Evolutionary conservation across 2,888 invertebrate species (phyloP).

Genomic region (Volucella inanis): DNA sequence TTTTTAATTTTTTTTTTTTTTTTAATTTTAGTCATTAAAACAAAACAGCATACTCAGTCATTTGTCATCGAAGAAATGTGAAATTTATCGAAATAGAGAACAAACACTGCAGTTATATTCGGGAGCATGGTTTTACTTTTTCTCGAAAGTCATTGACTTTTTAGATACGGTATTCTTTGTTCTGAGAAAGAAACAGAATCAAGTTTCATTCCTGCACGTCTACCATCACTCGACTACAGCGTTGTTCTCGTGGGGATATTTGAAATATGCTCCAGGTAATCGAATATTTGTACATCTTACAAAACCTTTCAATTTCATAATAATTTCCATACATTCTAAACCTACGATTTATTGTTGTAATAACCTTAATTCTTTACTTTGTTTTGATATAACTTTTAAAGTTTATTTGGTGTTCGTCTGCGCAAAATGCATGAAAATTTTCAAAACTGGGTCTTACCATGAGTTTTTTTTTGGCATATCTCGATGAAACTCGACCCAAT

Average conservation of each 20-base stretch:
- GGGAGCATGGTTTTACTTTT: conserved; percentile 91
- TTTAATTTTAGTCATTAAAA: conserved; percentile 77
- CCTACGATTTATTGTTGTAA: too few relatives aligned
- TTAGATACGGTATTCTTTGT: conserved; percentile 94
- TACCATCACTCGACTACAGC: conserved; percentile 94
- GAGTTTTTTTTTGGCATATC: too few relatives aligned
- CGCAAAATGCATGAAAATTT: too few relatives aligned
- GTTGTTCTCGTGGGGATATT: conserved; percentile 90
- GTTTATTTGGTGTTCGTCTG: too few relatives aligned
- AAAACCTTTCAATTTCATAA: neutral
- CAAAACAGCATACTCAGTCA: conserved; percentile 80
- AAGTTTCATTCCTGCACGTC: conserved; percentile 93
- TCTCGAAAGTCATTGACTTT: conserved; percentile 90
- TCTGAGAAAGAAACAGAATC: conserved; percentile 93
- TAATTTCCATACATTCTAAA: too few relatives aligned
- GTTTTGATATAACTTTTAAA: too few relatives aligned
- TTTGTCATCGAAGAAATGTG: conserved; percentile 80
- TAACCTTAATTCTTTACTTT: too few relatives aligned
- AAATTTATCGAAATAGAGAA: conserved; percentile 79
- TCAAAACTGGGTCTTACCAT: too few relatives aligned
- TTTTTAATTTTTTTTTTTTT: neutral
- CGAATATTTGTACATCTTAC: neutral
- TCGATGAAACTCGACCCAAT: too few relatives aligned
- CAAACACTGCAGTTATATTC: conserved; percentile 84
- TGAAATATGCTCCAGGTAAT: conserved; percentile 90